These are phyloP conservation scores for Drosophila nasuta DNA, from an alignment of 1,140 invertebrate genomes.

Conservation along the genomic window DNA sequence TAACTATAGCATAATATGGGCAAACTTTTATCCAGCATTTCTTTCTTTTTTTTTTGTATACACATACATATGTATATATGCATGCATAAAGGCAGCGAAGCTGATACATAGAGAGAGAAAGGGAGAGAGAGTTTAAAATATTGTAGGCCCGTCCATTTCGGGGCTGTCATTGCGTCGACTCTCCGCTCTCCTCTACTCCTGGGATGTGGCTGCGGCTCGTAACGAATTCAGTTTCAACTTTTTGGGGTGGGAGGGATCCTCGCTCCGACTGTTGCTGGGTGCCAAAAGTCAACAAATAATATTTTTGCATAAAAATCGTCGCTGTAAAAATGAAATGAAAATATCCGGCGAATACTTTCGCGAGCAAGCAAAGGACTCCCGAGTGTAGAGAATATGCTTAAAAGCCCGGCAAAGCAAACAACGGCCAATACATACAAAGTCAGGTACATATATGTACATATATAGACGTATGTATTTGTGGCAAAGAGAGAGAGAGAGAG, in stretches of 20 bases:
- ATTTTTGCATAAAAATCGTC: constrained; percentile 77
- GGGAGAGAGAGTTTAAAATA: constrained; percentile 20
- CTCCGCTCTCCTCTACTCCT: neutral
- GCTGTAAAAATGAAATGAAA: constrained; percentile 75
- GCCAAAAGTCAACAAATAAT: constrained; percentile 83
- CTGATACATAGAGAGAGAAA: neutral
- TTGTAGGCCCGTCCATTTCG: constrained; percentile 40
- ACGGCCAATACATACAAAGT: constrained; percentile 8
- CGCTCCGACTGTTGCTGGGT: constrained; percentile 33
- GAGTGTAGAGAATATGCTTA: constrained; percentile 40
- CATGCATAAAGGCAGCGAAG: neutral
- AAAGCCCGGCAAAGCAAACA: constrained; percentile 46
- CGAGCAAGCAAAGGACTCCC: constrained; percentile 6
- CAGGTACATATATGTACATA: constrained; percentile 13
- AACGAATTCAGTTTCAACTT: constrained; percentile 52
- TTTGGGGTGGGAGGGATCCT: neutral
- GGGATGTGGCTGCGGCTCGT: constrained; percentile 16
- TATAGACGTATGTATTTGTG: constrained; percentile 12
- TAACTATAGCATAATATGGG: constrained; percentile 58
- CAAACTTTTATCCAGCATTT: constrained; percentile 52
- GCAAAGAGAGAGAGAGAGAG: neutral
- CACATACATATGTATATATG: constrained; percentile 5
- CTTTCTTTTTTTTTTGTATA: constrained; percentile 23
- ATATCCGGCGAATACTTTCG: constrained; percentile 47
- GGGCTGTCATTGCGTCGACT: neutral